phyloP scores from a whole-genome alignment of 2,113 vertebrate genomes.

The Rhynchopsitta pachyrhyncha region DNA sequence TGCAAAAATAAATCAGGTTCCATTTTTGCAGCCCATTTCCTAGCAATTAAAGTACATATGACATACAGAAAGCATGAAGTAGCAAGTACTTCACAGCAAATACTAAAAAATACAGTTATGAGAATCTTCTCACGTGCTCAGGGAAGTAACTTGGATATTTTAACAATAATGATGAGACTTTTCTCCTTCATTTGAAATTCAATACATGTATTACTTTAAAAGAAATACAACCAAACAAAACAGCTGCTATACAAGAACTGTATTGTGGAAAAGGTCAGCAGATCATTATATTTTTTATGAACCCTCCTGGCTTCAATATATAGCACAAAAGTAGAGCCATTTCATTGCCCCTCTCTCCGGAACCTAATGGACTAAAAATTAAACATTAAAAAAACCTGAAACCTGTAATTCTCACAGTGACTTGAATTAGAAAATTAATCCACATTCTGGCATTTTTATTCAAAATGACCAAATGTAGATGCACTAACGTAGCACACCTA shows the following conservation, averaged over 20 bases:
- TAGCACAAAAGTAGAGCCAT: too few relatives aligned
- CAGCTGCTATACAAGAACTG: background rate
- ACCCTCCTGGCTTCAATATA: background rate
- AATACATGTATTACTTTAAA: background rate
- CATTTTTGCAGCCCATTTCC: background rate
- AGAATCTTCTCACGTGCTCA: background rate
- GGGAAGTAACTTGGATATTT: background rate
- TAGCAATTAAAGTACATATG: background rate
- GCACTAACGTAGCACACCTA: background rate
- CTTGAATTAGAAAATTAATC: background rate
- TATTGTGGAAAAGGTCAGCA: background rate
- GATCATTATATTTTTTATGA: too few relatives aligned
- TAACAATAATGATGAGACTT: background rate
- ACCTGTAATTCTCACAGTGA: background rate
- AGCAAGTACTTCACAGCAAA: background rate
- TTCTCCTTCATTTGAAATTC: background rate
- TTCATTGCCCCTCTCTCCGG: background rate
- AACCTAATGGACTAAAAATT: accelerated
- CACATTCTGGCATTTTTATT: background rate
- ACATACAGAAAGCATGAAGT: background rate
- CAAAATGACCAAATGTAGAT: background rate
- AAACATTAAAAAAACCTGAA: background rate
- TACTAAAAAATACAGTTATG: background rate
- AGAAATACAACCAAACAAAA: background rate
- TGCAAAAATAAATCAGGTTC: background rate